Base-by-base conservation (phyloP, 2,888 invertebrate species). In the Lacanobia oleracea region DNA sequence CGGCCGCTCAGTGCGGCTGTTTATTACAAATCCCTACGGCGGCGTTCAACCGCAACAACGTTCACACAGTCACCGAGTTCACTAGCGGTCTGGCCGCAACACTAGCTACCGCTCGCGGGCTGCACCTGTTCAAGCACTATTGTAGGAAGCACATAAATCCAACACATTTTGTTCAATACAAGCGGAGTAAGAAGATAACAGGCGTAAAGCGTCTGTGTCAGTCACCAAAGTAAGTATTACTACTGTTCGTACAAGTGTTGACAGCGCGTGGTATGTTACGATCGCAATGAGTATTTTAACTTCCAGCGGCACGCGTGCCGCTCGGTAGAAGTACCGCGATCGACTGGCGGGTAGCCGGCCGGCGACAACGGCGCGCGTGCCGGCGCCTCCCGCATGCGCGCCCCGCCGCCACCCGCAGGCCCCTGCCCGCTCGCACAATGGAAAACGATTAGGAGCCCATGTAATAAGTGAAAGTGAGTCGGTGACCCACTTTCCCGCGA, bases 401-500 rank as follows among this genome's bases (percentile, higher is more conserved):
- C 94, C 94, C 93, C 94, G 93, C 93, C 89, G 93, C 91, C 86
- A 91, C 94, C 94, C 95, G 93, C 94, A 88, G 93, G 89, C 93
- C 95, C 93, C 95, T 93, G 95, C 95, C 95, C 96, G 95, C 96
- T 96, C 96, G 96, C 96, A 97, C 97, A 97, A 97, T 96, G 97
- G 96, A 96, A 96, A 97, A 97, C 97, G 97, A 97, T 97, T 97
- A 97, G 97, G 96, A 96, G 96, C 97, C 97, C 97, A 97, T 97
- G 97, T 97, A 97, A 97, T 97, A 97, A 98, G 98, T 98, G 98
- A 98, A 98, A 98, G 98, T 98, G 97, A 97, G 96, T 97, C 96
- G 97, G 97, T 98, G 98, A 98, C 98, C 98, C 97, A 98, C 98
- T 98, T 98, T 98, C 97, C 97, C 96, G 96, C 97, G 97, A 98